Conservation (phyloP, 2,888 invertebrate genomes). For the Operophtera brumata region DNA sequence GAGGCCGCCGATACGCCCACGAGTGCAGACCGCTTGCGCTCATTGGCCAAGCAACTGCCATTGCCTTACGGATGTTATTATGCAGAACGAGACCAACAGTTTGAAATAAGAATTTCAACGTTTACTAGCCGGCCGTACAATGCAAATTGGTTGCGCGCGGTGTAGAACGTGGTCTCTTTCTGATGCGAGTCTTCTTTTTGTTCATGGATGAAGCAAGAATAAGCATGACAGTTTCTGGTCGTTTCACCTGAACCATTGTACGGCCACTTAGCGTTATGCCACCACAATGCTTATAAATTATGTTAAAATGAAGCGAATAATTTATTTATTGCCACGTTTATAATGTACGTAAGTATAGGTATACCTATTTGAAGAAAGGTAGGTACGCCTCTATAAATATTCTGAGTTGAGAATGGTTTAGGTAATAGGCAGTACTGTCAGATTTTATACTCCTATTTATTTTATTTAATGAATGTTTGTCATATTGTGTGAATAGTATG, state of each 20-base stretch:
- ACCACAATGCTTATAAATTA: conserved; percentile 44
- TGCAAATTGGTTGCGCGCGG: conserved; percentile 76
- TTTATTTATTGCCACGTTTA: conserved; percentile 37
- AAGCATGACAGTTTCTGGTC: conserved; percentile 53
- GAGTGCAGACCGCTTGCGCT: conserved; percentile 59
- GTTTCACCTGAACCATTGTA: conserved; percentile 51
- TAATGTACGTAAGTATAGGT: conserved; percentile 23
- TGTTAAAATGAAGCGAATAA: conserved; percentile 46
- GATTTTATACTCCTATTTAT: too few relatives aligned
- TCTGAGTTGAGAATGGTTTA: conserved; percentile 11
- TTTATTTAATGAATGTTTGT: too few relatives aligned
- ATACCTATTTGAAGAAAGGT: conserved; percentile 23
- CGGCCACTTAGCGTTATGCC: conserved; percentile 52
- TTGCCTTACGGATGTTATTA: conserved; percentile 79
- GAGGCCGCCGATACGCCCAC: conserved; percentile 69
- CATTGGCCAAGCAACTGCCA: conserved; percentile 79
- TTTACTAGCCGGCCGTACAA: conserved; percentile 72
- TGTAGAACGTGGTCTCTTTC: conserved; percentile 67
- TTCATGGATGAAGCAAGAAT: conserved; percentile 57
- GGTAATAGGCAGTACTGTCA: too few relatives aligned
- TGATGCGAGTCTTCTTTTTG: conserved; percentile 56
- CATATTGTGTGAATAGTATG: too few relatives aligned
- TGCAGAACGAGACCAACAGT: conserved; percentile 77
- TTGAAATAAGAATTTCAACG: conserved; percentile 78
- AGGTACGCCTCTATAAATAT: conserved; percentile 23